phyloP scores from a whole-genome alignment of 2,113 vertebrate species.

The Sphyrna mokarran region DNA sequence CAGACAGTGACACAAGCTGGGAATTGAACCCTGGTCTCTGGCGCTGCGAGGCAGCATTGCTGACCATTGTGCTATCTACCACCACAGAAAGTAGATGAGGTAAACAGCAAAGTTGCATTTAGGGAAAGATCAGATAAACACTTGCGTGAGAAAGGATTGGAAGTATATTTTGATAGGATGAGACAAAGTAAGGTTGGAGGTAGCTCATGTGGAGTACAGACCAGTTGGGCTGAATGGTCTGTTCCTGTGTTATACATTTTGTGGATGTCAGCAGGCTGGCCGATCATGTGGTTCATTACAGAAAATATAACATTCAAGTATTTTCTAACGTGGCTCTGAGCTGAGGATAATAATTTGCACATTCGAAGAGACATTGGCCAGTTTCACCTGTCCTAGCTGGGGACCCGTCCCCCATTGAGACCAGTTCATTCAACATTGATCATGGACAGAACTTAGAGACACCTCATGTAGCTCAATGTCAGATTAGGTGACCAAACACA shows the following conservation, averaged over 20 bases:
- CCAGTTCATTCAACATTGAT: not conserved
- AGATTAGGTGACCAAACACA: not conserved
- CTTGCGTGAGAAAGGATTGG: not conserved
- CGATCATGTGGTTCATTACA: not conserved
- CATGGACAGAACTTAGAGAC: not conserved
- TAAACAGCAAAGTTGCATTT: not conserved
- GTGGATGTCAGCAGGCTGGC: not conserved
- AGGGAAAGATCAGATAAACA: not conserved
- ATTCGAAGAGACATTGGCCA: not conserved
- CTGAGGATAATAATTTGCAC: not conserved
- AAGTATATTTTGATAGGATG: not conserved
- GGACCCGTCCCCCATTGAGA: not conserved
- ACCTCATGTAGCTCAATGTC: not conserved
- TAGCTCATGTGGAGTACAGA: not conserved
- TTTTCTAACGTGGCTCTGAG: not conserved
- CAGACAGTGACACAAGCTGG: too few relatives aligned
- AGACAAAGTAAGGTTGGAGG: not conserved
- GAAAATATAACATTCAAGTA: not conserved
- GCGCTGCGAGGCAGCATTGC: too few relatives aligned
- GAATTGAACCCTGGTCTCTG: too few relatives aligned
- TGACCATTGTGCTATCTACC: too few relatives aligned
- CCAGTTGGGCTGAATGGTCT: not conserved
- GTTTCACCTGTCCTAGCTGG: not conserved
- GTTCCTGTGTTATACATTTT: not conserved
- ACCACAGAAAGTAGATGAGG: too few relatives aligned